A percentile compares a stretch with the other conserved stretches of the same genome.
phyloP scores from a whole-genome alignment of 2,113 vertebrate species.

The Lagenorhynchus albirostris region DNA sequence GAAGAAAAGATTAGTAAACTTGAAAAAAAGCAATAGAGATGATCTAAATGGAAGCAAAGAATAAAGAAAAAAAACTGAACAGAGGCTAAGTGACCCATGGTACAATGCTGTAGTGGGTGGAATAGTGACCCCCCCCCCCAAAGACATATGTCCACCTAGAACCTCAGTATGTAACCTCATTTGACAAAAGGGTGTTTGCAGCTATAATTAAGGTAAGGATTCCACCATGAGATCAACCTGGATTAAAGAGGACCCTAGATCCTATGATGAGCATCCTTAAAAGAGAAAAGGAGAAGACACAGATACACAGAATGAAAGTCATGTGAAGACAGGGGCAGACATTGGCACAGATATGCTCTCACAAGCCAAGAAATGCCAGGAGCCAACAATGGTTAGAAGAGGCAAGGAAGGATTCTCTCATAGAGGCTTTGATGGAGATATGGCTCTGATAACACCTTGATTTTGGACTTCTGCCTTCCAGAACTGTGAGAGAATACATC shows the following conservation, averaged over 20 bases:
- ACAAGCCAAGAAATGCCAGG: neutral
- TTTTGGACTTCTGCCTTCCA: no score
- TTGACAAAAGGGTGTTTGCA: neutral
- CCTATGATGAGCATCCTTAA: neutral
- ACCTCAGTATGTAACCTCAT: neutral
- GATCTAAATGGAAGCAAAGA: neutral
- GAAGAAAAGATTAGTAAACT: neutral
- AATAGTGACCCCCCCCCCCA: rapidly evolving
- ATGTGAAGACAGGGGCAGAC: neutral
- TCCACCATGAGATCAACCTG: neutral
- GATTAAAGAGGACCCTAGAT: neutral
- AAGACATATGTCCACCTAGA: no score
- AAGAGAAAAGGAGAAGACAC: neutral
- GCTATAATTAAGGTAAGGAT: neutral
- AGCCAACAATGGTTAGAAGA: neutral
- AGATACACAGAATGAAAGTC: neutral
- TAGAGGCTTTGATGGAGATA: no score
- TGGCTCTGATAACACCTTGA: no score
- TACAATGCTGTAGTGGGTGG: neutral
- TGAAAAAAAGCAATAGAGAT: neutral
- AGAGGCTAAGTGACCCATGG: neutral
- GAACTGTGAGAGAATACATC: no score
- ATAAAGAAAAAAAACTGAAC: neutral
- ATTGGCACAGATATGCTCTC: neutral
- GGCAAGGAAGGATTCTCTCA: no score